phyloP scores from a whole-genome alignment of 1,140 invertebrate genomes.

The Anastatus disparis region DNA sequence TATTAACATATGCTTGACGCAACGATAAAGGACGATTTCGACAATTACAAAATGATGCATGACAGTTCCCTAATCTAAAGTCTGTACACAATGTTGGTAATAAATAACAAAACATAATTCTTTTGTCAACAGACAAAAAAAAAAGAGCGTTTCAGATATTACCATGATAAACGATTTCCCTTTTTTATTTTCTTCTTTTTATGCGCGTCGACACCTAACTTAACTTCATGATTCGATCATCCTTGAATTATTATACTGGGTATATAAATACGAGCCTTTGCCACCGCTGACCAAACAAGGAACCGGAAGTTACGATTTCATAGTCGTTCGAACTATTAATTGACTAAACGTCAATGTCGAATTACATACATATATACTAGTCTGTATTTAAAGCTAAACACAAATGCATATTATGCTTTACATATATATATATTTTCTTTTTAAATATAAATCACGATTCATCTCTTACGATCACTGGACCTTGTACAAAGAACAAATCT shows the following conservation, averaged over 20 bases:
- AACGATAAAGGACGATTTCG: not conserved
- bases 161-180: not conserved
- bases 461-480: slow-evolving; percentile 8
- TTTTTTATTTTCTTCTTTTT: not conserved
- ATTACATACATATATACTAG: no score
- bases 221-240: not conserved
- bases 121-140: slow-evolving; percentile 5
- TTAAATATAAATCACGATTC: slow-evolving; percentile 2
- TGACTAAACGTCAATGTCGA: no score
- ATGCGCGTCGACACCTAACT: not conserved
- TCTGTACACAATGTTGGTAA: not conserved
- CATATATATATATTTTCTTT: no score
- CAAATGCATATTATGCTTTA: not conserved
- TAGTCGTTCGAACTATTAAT: not conserved
- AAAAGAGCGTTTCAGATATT: not conserved
- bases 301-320: slow-evolving; percentile 16
- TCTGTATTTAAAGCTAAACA: not conserved
- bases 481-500: not conserved
- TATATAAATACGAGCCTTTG: not conserved
- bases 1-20: not conserved
- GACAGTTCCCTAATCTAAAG: slow-evolving; percentile 11
- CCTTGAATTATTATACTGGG: not conserved
- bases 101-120: slow-evolving; percentile 5
- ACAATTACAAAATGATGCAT: not conserved
- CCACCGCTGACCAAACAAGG: not conserved